These are phyloP conservation scores for Pseudococcus viburni DNA, from an alignment of 2,888 invertebrate genomes.

Conservation along the genomic window DNA sequence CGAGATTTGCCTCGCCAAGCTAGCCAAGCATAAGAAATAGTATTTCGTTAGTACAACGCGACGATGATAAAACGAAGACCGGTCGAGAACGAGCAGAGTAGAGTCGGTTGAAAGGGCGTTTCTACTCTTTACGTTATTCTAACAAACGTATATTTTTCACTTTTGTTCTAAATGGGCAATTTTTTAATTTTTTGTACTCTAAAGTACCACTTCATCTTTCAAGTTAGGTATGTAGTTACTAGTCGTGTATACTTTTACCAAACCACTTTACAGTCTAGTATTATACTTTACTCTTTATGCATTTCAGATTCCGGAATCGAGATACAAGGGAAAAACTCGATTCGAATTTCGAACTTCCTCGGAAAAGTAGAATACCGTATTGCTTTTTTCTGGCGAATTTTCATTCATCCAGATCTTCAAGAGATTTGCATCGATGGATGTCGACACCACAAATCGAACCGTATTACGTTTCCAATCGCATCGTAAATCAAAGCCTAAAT, in stretches of 20 bases:
- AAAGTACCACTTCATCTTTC: slow-evolving; percentile 1
- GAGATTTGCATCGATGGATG: not conserved
- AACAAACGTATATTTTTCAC: not conserved
- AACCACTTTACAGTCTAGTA: not conserved
- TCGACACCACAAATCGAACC: not conserved
- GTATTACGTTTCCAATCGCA: not conserved
- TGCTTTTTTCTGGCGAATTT: not conserved
- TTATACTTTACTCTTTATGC: not conserved
- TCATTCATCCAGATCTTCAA: not conserved
- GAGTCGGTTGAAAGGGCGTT: not conserved
- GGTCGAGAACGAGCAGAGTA: not conserved
- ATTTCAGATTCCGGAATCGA: not conserved
- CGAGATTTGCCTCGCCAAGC: not conserved
- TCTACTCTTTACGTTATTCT: not conserved
- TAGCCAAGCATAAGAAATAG: not conserved
- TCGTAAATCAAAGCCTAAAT: not conserved
- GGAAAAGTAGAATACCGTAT: not conserved
- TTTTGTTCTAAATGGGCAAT: slow-evolving; percentile 1
- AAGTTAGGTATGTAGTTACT: not conserved
- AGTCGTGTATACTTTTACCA: not conserved
- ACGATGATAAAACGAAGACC: not conserved
- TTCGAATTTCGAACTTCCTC: not conserved
- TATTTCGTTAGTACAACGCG: not conserved
- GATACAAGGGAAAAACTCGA: not conserved
- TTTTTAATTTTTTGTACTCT: not conserved